These are phyloP conservation scores for Neopipo cinnamomea DNA, from an alignment of 2,113 vertebrate genomes.

Conservation along the genomic window DNA sequence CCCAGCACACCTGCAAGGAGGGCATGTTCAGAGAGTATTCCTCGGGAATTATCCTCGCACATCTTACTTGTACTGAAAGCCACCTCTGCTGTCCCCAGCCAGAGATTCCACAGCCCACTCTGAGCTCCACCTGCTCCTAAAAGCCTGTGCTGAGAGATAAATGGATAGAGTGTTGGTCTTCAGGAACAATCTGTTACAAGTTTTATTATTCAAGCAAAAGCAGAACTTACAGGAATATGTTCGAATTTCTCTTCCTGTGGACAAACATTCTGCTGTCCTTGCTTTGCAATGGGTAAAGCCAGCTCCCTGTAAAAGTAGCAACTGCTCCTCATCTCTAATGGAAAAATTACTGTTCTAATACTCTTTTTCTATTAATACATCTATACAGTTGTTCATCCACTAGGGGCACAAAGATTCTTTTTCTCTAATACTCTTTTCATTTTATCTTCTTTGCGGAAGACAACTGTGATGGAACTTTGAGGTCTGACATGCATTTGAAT, in stretches of 20 bases:
- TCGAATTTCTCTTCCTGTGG: neutral
- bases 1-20: neutral
- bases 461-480: neutral
- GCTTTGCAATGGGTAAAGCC: neutral
- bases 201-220: neutral
- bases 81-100: neutral
- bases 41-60: neutral
- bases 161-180: rapidly evolving
- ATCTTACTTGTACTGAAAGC: neutral
- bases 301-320: neutral
- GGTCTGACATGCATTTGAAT: conserved; percentile 28
- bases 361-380: neutral
- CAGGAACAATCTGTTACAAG: neutral
- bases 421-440: neutral
- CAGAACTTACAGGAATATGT: neutral
- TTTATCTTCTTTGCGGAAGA: conserved; percentile 21
- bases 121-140: neutral
- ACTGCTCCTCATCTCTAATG: neutral
- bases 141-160: neutral
- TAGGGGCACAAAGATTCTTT: neutral
- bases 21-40: neutral
- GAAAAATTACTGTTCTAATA: neutral
- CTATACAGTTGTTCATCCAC: neutral
- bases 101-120: neutral
- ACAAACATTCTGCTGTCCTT: neutral